Conservation (phyloP, 2,888 invertebrate species). For the Platypus cylindrus region DNA sequence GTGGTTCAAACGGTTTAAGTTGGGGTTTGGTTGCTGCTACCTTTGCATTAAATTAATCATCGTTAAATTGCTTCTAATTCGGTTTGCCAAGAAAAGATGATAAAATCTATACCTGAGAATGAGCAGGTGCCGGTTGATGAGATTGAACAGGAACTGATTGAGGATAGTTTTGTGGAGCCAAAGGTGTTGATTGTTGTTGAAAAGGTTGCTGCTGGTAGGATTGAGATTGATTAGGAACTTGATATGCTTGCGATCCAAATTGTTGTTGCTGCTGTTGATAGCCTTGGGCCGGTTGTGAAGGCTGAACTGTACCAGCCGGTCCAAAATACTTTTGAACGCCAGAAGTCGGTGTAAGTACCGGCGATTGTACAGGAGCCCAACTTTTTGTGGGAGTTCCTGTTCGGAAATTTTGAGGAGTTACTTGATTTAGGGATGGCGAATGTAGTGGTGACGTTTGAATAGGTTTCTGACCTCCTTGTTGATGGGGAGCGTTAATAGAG, state of each 20-base stretch:
- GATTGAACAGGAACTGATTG: slow-evolving; percentile 11
- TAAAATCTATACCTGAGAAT: slow-evolving; percentile 16
- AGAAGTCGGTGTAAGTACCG: slow-evolving; percentile 29
- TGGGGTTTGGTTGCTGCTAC: slow-evolving; percentile 20
- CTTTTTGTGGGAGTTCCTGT: slow-evolving; percentile 30
- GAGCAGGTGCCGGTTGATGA: slow-evolving; percentile 17
- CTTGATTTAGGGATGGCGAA: slow-evolving; percentile 29
- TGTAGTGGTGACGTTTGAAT: slow-evolving; percentile 37
- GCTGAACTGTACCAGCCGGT: slow-evolving; percentile 14
- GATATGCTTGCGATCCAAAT: slow-evolving; percentile 16
- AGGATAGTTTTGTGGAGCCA: slow-evolving; percentile 12
- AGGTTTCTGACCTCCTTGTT: slow-evolving; percentile 8
- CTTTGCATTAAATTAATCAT: slow-evolving; percentile 6
- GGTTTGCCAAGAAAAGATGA: no score
- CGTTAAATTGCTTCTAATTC: no score
- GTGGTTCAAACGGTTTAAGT: slow-evolving; percentile 40
- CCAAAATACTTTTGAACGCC: slow-evolving; percentile 15
- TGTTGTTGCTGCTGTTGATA: no score
- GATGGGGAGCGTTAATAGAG: slow-evolving; percentile 12
- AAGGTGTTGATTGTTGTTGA: slow-evolving; percentile 7
- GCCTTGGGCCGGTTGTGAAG: slow-evolving; percentile 16
- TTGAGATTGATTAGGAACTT: slow-evolving; percentile 16
- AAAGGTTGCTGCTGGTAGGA: slow-evolving; percentile 17
- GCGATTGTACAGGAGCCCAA: slow-evolving; percentile 39
- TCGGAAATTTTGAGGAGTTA: slow-evolving; percentile 25